Evolutionary conservation across 1,140 invertebrate species (phyloP).

Genomic region (Prorops nasuta): DNA sequence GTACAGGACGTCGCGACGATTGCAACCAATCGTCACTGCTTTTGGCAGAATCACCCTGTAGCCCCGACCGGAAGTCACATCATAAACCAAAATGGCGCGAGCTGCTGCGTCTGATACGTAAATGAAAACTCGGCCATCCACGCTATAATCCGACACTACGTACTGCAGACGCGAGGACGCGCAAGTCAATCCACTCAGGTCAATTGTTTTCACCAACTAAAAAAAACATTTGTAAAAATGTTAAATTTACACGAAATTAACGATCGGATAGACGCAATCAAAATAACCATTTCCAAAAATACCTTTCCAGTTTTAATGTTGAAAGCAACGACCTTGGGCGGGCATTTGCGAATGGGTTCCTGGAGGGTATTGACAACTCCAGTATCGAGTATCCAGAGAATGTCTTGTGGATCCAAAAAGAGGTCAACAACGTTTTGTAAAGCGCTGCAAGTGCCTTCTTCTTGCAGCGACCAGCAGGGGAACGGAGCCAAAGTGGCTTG

Average conservation of each 20-base stretch:
- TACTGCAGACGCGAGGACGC: constrained; percentile 60
- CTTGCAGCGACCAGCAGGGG: constrained; percentile 62
- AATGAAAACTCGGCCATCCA: constrained; percentile 56
- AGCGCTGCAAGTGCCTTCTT: constrained; percentile 60
- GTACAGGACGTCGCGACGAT: constrained; percentile 61
- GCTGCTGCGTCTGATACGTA: constrained; percentile 66
- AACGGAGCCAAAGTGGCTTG: constrained; percentile 54
- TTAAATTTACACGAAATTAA: background rate
- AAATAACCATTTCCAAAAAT: no score
- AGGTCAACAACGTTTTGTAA: constrained; percentile 64
- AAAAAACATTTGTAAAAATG: background rate
- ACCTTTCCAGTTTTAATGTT: constrained; percentile 58
- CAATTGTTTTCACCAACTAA: constrained; percentile 58
- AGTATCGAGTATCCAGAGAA: constrained; percentile 63
- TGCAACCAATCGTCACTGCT: constrained; percentile 46
- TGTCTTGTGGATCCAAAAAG: constrained; percentile 56
- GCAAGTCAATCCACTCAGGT: constrained; percentile 56
- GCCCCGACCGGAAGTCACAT: constrained; percentile 59
- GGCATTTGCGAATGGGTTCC: constrained; percentile 54
- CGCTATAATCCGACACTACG: constrained; percentile 60
- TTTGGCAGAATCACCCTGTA: constrained; percentile 62
- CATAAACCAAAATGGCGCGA: constrained; percentile 64
- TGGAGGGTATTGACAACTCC: constrained; percentile 61
- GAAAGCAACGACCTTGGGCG: constrained; percentile 61
- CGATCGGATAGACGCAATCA: background rate